phyloP scores from a whole-genome alignment of 2,113 vertebrate genomes.

The Eleginops maclovinus region DNA sequence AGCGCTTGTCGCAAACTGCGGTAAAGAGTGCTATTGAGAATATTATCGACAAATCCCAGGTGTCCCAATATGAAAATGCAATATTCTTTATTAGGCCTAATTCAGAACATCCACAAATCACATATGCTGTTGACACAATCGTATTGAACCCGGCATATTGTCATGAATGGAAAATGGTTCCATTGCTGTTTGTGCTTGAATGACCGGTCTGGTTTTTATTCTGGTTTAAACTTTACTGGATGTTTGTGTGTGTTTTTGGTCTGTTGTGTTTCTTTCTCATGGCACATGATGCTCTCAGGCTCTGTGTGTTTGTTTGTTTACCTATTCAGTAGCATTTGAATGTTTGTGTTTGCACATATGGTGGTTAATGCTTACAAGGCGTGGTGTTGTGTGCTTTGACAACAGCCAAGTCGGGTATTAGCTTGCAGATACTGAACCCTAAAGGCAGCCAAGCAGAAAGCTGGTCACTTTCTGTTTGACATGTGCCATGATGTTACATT shows the following conservation, averaged over 20 bases:
- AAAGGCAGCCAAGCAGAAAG: slow-evolving; percentile 46
- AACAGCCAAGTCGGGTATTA: slow-evolving; percentile 43
- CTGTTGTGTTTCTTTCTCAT: not conserved
- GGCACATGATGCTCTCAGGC: not conserved
- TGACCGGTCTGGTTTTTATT: not conserved
- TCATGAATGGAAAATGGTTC: too few species aligned
- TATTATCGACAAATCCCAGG: too few species aligned
- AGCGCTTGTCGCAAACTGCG: too few species aligned
- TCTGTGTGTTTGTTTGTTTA: not conserved
- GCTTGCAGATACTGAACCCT: slow-evolving; percentile 43
- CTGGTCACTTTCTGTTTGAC: slow-evolving; percentile 44
- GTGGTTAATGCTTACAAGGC: slow-evolving; percentile 27
- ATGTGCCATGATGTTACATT: slow-evolving; percentile 42
- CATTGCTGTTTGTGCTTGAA: not conserved
- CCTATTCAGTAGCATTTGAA: slow-evolving; percentile 1
- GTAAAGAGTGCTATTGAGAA: too few species aligned
- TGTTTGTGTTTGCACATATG: slow-evolving; percentile 27
- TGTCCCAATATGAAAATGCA: too few species aligned
- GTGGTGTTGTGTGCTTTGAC: slow-evolving; percentile 30
- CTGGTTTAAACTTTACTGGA: not conserved
- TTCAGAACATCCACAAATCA: too few species aligned
- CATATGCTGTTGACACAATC: too few species aligned
- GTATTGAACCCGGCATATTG: too few species aligned
- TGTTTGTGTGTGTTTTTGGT: not conserved
- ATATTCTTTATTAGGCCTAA: too few species aligned